These are phyloP conservation scores for Agrotis ipsilon DNA, from an alignment of 2,888 invertebrate genomes.

Conservation along the genomic window DNA sequence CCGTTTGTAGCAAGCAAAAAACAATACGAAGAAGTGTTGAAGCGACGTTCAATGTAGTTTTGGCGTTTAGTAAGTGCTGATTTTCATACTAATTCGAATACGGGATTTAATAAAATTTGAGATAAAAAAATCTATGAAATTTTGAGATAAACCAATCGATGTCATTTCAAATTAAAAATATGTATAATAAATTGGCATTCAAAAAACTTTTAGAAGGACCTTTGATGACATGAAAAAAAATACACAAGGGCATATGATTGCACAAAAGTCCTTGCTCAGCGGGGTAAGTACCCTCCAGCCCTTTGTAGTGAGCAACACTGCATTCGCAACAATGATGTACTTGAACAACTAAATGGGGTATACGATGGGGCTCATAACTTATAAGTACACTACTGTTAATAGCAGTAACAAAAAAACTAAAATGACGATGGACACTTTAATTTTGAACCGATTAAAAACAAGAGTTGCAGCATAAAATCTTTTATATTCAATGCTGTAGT, in stretches of 20 bases:
- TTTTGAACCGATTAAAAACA: background rate
- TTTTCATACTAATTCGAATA: too few relatives aligned
- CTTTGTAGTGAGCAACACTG: slow-evolving; percentile 72
- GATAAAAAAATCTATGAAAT: too few relatives aligned
- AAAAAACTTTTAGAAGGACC: background rate
- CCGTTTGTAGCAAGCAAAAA: too few relatives aligned
- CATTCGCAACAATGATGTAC: slow-evolving; percentile 76
- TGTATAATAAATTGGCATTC: background rate
- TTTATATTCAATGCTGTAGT: background rate
- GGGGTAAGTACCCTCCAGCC: slow-evolving; percentile 47
- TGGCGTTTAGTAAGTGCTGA: too few relatives aligned
- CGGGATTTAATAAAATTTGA: too few relatives aligned
- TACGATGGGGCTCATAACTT: slow-evolving; percentile 63
- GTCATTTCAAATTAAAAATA: background rate
- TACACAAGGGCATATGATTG: slow-evolving; percentile 29
- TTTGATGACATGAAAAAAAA: slow-evolving; percentile 9
- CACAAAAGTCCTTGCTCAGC: slow-evolving; percentile 46
- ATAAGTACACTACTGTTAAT: slow-evolving; percentile 64
- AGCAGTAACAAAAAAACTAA: slow-evolving; percentile 46
- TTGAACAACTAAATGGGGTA: slow-evolving; percentile 65
- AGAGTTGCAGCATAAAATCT: background rate
- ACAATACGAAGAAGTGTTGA: too few relatives aligned
- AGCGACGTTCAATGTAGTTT: too few relatives aligned
- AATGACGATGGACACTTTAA: slow-evolving; percentile 14
- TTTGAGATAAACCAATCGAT: background rate